Conservation (phyloP, 2,797 vertebrate species). For the Clarias laeviceps region DNA sequence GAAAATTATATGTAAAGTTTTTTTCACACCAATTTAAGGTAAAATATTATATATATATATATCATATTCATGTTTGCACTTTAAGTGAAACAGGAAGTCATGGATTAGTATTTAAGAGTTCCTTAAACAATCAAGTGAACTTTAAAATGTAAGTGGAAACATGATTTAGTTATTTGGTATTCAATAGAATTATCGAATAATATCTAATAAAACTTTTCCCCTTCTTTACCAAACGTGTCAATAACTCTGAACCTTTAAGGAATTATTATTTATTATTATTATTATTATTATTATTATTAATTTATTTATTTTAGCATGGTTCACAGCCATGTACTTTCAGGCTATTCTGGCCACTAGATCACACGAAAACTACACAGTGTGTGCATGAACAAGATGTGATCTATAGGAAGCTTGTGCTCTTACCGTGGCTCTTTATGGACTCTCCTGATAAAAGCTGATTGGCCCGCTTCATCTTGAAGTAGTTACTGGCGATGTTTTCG, state of each 20-base stretch:
- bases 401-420: slow-evolving; percentile 39
- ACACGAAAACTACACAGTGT: background rate
- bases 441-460: slow-evolving; percentile 76
- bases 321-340: background rate
- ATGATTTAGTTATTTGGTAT: background rate
- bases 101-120: background rate
- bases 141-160: background rate
- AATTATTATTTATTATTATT: background rate
- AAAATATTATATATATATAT: background rate
- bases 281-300: background rate
- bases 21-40: background rate
- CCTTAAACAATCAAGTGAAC: background rate
- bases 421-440: slow-evolving; percentile 70
- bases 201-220: background rate
- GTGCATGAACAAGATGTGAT: background rate
- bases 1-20: background rate
- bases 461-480: slow-evolving; percentile 80
- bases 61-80: background rate
- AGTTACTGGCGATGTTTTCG: slow-evolving; percentile 83
- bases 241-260: background rate
- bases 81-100: background rate
- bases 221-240: background rate
- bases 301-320: background rate
- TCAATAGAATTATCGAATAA: background rate
- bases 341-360: background rate